Conservation (phyloP, 2,888 invertebrate genomes). For the Bellardia pandia region DNA sequence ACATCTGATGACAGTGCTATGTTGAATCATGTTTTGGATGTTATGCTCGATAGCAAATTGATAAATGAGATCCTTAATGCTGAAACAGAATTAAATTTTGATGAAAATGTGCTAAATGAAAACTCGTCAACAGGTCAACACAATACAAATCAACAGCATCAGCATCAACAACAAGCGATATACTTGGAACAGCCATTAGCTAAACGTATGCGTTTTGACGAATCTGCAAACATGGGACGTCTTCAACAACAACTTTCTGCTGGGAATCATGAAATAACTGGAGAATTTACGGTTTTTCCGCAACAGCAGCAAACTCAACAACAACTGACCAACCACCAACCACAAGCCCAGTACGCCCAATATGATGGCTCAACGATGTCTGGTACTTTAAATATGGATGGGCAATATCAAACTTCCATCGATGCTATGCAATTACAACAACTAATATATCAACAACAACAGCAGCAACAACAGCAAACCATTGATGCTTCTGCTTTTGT, state of each 20-base stretch:
- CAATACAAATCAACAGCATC: slow-evolving; percentile 46
- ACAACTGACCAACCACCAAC: slow-evolving; percentile 35
- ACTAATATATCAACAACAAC: slow-evolving; percentile 78
- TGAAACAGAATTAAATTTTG: slow-evolving; percentile 78
- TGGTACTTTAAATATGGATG: slow-evolving; percentile 53
- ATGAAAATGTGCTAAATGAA: slow-evolving; percentile 78
- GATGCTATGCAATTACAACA: slow-evolving; percentile 81
- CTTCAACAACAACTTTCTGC: slow-evolving; percentile 54
- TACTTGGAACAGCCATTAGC: slow-evolving; percentile 75
- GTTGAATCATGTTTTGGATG: slow-evolving; percentile 80
- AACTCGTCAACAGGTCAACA: slow-evolving; percentile 68
- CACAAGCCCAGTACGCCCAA: slow-evolving; percentile 66
- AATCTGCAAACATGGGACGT: slow-evolving; percentile 62
- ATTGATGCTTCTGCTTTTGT: slow-evolving; percentile 61
- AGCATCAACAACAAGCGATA: slow-evolving; percentile 52
- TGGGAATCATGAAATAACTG: slow-evolving; percentile 67
- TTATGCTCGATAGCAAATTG: slow-evolving; percentile 82
- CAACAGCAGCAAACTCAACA: slow-evolving; percentile 66
- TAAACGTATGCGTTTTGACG: slow-evolving; percentile 80
- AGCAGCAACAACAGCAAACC: slow-evolving; percentile 77
- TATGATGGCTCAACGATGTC: slow-evolving; percentile 61
- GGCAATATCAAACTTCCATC: slow-evolving; percentile 75
- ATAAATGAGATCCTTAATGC: slow-evolving; percentile 82
- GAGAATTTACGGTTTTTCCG: slow-evolving; percentile 76
- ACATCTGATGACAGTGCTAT: slow-evolving; percentile 82